Evolutionary conservation across 2,113 vertebrate genomes (phyloP).

Genomic region (Nothobranchius furzeri): DNA sequence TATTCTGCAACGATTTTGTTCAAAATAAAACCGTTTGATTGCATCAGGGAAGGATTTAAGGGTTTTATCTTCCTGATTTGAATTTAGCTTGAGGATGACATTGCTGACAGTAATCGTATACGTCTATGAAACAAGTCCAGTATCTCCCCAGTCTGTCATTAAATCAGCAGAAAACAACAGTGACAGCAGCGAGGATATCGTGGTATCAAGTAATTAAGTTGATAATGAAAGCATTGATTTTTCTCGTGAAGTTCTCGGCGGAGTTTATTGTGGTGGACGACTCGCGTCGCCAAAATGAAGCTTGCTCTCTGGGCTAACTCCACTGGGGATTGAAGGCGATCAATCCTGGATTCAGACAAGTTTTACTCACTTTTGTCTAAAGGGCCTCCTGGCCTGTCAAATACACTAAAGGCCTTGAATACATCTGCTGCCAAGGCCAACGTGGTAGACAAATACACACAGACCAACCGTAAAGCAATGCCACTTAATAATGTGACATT

Average conservation of each 20-base stretch:
- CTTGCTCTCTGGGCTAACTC: constrained; percentile 47
- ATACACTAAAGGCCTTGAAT: constrained; percentile 15
- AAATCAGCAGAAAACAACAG: constrained; percentile 26
- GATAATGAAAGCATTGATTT: constrained; percentile 74
- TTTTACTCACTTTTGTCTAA: constrained; percentile 61
- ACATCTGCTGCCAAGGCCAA: not conserved
- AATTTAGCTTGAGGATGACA: constrained; percentile 20
- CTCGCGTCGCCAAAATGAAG: constrained; percentile 48
- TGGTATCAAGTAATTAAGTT: constrained; percentile 58
- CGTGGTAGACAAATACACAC: not conserved
- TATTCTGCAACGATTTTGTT: not conserved
- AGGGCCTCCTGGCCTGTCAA: constrained; percentile 9
- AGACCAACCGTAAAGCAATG: not conserved
- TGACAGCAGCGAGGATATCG: constrained; percentile 30
- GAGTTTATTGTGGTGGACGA: constrained; percentile 61
- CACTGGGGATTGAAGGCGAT: constrained; percentile 49
- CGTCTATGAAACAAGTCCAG: constrained; percentile 17
- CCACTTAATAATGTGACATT: not conserved
- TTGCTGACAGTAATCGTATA: constrained; percentile 30
- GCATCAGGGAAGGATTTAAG: constrained; percentile 10
- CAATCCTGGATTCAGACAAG: constrained; percentile 43
- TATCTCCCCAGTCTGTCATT: constrained; percentile 35
- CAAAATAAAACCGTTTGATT: not conserved
- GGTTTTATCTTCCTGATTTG: constrained; percentile 6
- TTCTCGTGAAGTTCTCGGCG: constrained; percentile 29